phyloP scores from a whole-genome alignment of 2,797 vertebrate species.

The Labroides dimidiatus region DNA sequence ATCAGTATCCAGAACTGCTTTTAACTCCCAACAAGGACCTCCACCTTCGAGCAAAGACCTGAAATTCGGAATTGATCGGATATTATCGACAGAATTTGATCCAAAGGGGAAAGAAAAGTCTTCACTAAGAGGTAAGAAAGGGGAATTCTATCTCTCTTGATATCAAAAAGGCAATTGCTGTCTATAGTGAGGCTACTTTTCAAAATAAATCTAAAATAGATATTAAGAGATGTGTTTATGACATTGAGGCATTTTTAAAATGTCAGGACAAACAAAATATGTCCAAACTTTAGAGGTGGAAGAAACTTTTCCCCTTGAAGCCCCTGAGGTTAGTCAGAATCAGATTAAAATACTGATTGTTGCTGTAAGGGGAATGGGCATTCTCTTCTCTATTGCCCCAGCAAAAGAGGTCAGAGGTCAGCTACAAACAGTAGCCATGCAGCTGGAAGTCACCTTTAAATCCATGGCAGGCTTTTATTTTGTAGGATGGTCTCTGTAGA shows the following conservation, averaged over 20 bases:
- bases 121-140: conserved; percentile 90
- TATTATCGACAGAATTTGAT: conserved; percentile 96
- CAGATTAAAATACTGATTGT: conserved; percentile 29
- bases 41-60: conserved; percentile 96
- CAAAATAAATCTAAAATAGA: not conserved
- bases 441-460: conserved; percentile 19
- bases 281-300: conserved; percentile 31
- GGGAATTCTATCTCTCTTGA: not conserved
- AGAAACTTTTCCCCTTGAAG: conserved; percentile 10
- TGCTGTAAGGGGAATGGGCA: conserved; percentile 35
- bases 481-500: conserved; percentile 15
- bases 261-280: not conserved
- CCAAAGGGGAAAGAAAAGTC: conserved; percentile 93
- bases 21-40: conserved; percentile 83
- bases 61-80: conserved; percentile 98
- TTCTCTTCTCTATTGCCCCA: conserved; percentile 11
- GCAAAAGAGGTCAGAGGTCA: conserved; percentile 70
- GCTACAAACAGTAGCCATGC: conserved; percentile 31
- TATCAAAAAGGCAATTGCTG: not conserved
- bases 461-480: conserved; percentile 5
- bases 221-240: not conserved
- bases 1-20: conserved; percentile 80
- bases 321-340: conserved; percentile 10
- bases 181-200: not conserved
- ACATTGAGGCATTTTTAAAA: not conserved